Evolutionary conservation across 2,113 vertebrate genomes (phyloP), one percentile per base, ranked within the genome.

Genomic region (Anolis carolinensis): DNA sequence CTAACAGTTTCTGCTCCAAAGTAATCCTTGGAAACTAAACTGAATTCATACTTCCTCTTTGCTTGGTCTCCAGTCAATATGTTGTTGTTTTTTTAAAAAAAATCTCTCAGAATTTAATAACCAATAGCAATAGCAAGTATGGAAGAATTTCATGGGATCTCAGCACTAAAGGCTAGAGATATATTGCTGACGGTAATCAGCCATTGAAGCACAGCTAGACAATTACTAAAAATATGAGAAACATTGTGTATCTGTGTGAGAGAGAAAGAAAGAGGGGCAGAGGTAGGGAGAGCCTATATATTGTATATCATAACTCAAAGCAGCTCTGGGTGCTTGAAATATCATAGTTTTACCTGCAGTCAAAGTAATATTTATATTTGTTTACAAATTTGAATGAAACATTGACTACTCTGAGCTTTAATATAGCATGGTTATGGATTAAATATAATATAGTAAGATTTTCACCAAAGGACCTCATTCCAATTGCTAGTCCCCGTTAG

Each of bases 1-100:
- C 92, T 96, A 95, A 96, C 95, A 93, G 92, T 95, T 95, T 93
- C 93, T 91, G 86, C 88, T 94, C 91, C 92, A 94, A 87, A 95
- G 93, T 95, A 94, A 94, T 95, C 93, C 87, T 94, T 94, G 93
- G 92, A 90, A 94, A 93, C 88, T 85, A 93, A 90, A 70, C 92
- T 92, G 90, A 95, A 93, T 92, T 92, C 92, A 70, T 86, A 85
- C 89, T 90, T 95, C 95, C 87, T 88, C 92, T 93, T 94, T 91
- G 73, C 72, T 86, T 83, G 82, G 85, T 95, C 92, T 93, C 94
- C 67, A 70, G 86, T 85, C 92, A 25, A 90, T 81, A 74, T 88
- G 82, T 92, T 34, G 14, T 67, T 32, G n/a, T 50, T 8, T 44
- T 44, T 44, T 44, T 4, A 44, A 44, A 44, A 44, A 94, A 94